Evolutionary conservation across 2,888 invertebrate genomes (phyloP).

Genomic region (Morpho deidamia): DNA sequence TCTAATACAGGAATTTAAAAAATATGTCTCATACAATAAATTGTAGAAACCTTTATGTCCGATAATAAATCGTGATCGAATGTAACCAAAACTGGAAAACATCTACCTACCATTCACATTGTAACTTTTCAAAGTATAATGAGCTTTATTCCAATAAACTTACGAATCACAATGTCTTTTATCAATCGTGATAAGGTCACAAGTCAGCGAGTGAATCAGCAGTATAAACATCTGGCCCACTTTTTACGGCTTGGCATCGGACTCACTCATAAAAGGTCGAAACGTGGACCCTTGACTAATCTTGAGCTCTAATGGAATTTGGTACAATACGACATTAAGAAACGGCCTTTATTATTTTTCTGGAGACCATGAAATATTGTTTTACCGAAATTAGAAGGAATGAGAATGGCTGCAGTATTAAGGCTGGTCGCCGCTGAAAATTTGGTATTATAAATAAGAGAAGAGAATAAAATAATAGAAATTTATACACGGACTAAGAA

Average conservation of each 20-base stretch:
- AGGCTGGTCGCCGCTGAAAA: too few species aligned
- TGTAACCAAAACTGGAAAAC: conserved; percentile 8
- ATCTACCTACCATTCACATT: conserved; percentile 4
- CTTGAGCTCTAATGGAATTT: conserved; percentile 24
- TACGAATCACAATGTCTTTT: conserved; percentile 5
- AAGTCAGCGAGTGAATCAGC: conserved; percentile 50
- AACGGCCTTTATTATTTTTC: conserved; percentile 3
- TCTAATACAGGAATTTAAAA: too few species aligned
- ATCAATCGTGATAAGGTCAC: conserved; percentile 18
- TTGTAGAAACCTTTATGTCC: conserved; percentile 7
- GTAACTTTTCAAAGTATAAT: not conserved
- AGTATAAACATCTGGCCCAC: conserved; percentile 52
- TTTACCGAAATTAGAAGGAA: too few species aligned
- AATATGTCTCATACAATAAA: not conserved
- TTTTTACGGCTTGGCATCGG: conserved; percentile 35
- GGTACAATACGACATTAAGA: conserved; percentile 12
- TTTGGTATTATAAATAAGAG: too few species aligned
- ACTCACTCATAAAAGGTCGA: conserved; percentile 25
- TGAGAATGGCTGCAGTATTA: not conserved
- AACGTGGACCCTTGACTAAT: conserved; percentile 27
- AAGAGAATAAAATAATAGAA: too few species aligned
- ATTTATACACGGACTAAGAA: too few species aligned
- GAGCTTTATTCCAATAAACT: not conserved
- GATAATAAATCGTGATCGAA: conserved; percentile 16
- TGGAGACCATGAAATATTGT: not conserved